These are phyloP conservation scores for Sarcophaga rosellei DNA, from an alignment of 2,888 invertebrate genomes.

Conservation along the genomic window DNA sequence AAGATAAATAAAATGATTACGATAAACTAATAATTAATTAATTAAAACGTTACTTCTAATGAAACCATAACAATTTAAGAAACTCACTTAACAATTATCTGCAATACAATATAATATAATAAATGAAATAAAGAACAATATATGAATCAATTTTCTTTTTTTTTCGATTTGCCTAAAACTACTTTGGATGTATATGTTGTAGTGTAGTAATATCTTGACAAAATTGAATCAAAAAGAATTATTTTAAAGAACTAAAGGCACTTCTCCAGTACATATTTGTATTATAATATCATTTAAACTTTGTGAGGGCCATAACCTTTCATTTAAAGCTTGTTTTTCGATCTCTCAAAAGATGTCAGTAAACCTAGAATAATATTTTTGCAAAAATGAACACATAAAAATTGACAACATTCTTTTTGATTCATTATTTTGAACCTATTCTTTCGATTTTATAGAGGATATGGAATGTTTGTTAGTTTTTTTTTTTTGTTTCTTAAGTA, in stretches of 20 bases:
- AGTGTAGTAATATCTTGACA: neutral
- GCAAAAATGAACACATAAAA: constrained; percentile 38
- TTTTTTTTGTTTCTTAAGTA: constrained; percentile 28
- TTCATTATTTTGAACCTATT: constrained; percentile 20
- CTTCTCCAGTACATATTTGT: constrained; percentile 22
- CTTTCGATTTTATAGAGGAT: constrained; percentile 37
- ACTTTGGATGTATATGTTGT: neutral
- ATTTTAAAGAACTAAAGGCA: constrained; percentile 49
- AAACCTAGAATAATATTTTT: neutral
- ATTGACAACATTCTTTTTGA: constrained; percentile 37
- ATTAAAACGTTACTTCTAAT: neutral
- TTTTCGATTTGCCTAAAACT: too few species aligned
- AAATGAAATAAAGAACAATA: too few species aligned
- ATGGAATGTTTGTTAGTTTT: constrained; percentile 45
- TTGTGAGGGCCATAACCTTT: neutral
- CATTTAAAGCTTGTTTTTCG: neutral
- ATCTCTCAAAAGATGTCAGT: neutral
- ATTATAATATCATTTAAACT: neutral
- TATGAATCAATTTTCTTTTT: too few species aligned
- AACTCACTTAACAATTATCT: neutral
- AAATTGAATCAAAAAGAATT: constrained; percentile 48
- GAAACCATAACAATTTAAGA: constrained; percentile 25
- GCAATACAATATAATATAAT: too few species aligned
- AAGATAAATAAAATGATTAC: constrained; percentile 10
- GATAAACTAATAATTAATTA: neutral